phyloP scores from a whole-genome alignment of 2,797 vertebrate species.

The Hydrocynus forskahlii region DNA sequence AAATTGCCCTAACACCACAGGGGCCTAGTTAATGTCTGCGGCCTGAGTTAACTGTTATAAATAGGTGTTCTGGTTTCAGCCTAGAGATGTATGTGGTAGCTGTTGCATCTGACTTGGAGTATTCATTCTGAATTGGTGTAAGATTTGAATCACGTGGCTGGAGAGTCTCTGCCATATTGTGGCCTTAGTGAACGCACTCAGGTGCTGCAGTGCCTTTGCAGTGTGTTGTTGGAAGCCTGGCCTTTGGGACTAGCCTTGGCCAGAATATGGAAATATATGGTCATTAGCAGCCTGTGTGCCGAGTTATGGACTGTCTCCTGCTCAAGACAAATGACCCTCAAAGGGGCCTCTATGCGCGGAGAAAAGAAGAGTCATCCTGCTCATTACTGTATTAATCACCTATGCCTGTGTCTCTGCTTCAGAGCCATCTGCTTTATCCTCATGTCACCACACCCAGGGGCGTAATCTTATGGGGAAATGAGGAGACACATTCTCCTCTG shows the following conservation, averaged over 20 bases:
- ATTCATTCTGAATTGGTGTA: background rate
- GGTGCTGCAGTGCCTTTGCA: background rate
- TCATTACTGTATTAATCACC: constrained; percentile 14
- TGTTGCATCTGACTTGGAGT: background rate
- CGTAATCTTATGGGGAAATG: background rate
- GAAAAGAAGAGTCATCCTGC: background rate
- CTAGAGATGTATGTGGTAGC: background rate
- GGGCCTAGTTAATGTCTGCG: background rate
- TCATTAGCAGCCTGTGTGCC: constrained; percentile 52
- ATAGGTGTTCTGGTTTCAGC: background rate
- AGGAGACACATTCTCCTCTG: background rate
- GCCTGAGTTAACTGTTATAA: background rate
- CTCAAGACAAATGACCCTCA: constrained; percentile 64
- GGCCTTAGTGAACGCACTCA: background rate
- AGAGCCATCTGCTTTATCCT: background rate
- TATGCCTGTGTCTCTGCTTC: background rate
- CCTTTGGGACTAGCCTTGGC: constrained; percentile 49
- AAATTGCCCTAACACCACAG: background rate
- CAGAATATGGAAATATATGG: constrained; percentile 63
- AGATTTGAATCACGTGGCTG: background rate
- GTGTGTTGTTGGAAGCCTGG: background rate
- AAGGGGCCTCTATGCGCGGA: background rate
- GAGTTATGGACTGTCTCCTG: constrained; percentile 51
- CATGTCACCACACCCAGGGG: background rate
- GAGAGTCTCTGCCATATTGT: background rate